Evolutionary conservation across 2,113 vertebrate species (phyloP).

Genomic region (Catharus bicknelli): DNA sequence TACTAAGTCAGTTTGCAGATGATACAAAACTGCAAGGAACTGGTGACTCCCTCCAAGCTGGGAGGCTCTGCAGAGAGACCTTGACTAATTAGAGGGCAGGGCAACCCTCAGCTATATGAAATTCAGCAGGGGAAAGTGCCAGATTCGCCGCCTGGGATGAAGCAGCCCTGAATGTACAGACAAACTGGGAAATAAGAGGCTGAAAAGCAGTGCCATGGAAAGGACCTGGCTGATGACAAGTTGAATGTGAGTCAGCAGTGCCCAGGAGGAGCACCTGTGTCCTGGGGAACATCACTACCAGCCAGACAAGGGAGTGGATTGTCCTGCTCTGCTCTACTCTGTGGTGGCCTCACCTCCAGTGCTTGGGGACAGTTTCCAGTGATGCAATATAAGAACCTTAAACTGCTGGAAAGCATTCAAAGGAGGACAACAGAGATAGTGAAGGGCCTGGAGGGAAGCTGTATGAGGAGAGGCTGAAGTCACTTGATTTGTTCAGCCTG

Average conservation of each 20-base stretch:
- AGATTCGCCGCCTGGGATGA: background rate
- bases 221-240: background rate
- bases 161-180: background rate
- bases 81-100: too few relatives aligned
- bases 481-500: background rate
- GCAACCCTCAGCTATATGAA: too few relatives aligned
- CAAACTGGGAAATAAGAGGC: background rate
- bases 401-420: too few relatives aligned
- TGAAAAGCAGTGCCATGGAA: background rate
- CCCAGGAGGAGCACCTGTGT: accelerated
- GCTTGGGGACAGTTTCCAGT: background rate
- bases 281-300: background rate
- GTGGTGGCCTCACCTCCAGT: accelerated
- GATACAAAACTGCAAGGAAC: background rate
- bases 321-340: background rate
- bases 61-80: background rate
- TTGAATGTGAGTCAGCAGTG: background rate
- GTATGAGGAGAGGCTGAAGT: accelerated
- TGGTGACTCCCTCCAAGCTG: accelerated
- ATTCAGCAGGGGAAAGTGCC: accelerated
- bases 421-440: too few relatives aligned
- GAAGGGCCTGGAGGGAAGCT: background rate
- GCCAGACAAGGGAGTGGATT: background rate
- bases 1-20: accelerated
- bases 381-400: background rate